Evolutionary conservation across 2,888 invertebrate species (phyloP), one percentile per base, ranked within the genome.

Genomic region (Harmothoe impar): DNA sequence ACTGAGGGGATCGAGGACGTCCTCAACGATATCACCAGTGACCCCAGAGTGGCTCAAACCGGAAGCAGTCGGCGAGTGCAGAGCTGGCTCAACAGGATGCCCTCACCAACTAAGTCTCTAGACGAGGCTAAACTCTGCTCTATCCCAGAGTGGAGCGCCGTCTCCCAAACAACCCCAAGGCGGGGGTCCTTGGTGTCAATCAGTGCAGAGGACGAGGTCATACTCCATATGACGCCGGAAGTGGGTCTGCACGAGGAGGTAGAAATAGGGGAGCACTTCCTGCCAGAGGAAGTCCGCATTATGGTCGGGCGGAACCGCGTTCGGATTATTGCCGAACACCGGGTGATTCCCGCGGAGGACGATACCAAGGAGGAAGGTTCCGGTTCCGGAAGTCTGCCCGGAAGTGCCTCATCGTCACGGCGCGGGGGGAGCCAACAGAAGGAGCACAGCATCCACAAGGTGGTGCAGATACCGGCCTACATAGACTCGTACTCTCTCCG

Each of bases 281-380:
- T 81, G 0, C 81, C 81, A 0, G 81, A 81, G 0, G 86, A 86
- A 54, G 52, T 86, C 0, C 52, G 86, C 12, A 54, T 86, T 23
- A 86, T 86, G 56, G 56, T 86, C 29, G 86, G 86, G 17, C 52
- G 86, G n/a, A 51, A 86, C 86, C 25, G 86, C 10, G 86, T 86
- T 3, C 52, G 86, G 20, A 86, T 86, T 25, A 54, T 86, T 7
- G 86, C 54, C 12, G 86, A 86, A 25, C 54, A 54, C 20, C 3
- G 31, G 78, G 78, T 17, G 23, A 62, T 3, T 17, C 62, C 62
- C 5, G 43, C 10, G 5, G 25, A 62, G 23, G 62, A 25, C 20
- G 25, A n/a, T 25, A 17, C 10, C 15, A 62, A 62, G 62, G 43
- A 43, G 3, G n/a, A n/a, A n/a, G n/a, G n/a, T n/a, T 7, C 43